A percentile compares a stretch with the other conserved stretches of the same genome.
phyloP scores from a whole-genome alignment of 2,113 vertebrate species.

The Syngnathoides biaculeatus region DNA sequence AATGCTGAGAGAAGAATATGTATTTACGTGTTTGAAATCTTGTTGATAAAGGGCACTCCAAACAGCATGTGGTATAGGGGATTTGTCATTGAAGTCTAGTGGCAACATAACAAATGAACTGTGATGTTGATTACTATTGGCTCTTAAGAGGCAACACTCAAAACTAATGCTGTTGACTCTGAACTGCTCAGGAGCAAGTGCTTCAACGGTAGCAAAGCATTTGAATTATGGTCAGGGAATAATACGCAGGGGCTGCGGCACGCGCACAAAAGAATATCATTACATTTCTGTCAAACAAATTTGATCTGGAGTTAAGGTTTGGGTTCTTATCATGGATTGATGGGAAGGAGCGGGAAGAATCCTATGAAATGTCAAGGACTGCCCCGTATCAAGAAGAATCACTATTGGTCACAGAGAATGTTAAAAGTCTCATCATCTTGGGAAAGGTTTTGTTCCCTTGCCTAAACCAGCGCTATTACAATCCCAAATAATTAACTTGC shows the following conservation, averaged over 20 bases:
- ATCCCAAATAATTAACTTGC: conserved; percentile 78
- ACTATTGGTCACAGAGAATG: conserved; percentile 51
- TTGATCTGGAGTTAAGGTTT: conserved; percentile 45
- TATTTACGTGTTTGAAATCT: conserved; percentile 56
- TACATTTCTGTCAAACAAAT: conserved; percentile 61
- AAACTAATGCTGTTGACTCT: conserved; percentile 70
- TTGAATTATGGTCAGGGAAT: conserved; percentile 39
- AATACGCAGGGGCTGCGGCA: conserved; percentile 38
- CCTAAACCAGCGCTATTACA: conserved; percentile 71
- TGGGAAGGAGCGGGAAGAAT: conserved; percentile 55
- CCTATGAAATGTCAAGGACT: conserved; percentile 75
- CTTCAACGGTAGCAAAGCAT: conserved; percentile 52
- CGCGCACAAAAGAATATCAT: conserved; percentile 52
- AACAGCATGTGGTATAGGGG: conserved; percentile 34
- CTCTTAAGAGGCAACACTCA: conserved; percentile 56
- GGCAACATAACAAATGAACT: conserved; percentile 48
- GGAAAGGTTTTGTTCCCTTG: conserved; percentile 66
- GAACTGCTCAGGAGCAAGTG: conserved; percentile 48
- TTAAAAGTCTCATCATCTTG: conserved; percentile 66
- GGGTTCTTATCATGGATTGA: conserved; percentile 47
- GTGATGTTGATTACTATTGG: conserved; percentile 61
- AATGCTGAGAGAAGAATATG: conserved; percentile 52
- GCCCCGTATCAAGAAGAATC: conserved; percentile 55
- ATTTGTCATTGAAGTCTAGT: conserved; percentile 42
- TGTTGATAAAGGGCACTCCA: conserved; percentile 53